phyloP scores from a whole-genome alignment of 2,888 invertebrate species.

The Tineola bisselliella region DNA sequence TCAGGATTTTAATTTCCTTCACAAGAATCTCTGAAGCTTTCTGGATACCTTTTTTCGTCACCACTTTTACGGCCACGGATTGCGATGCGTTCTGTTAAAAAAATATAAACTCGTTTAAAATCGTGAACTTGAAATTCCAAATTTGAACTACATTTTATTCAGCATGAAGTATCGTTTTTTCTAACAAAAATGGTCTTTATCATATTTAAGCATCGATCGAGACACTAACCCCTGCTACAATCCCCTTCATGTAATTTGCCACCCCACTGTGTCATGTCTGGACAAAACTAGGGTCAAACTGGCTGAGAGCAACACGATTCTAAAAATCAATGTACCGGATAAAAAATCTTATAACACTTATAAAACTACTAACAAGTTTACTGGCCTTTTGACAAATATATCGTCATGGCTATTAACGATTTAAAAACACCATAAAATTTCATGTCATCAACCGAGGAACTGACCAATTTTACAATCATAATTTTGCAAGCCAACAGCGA shows the following conservation, averaged over 20 bases:
- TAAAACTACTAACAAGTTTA: neutral
- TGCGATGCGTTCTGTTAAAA: constrained; percentile 78
- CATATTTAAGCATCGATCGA: no score
- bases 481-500: no score
- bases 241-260: neutral
- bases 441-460: no score
- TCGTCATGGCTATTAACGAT: constrained; percentile 5
- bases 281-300: neutral
- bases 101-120: neutral
- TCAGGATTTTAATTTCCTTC: constrained; percentile 98
- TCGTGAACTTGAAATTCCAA: no score
- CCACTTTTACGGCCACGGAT: constrained; percentile 96
- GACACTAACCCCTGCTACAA: neutral
- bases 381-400: constrained; percentile 8
- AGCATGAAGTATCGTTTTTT: no score
- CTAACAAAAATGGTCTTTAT: no score
- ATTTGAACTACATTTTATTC: no score
- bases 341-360: neutral
- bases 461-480: no score
- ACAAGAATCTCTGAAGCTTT: constrained; percentile 97
- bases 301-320: neutral
- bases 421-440: neutral
- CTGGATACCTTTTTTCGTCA: constrained; percentile 96
- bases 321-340: neutral
- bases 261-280: neutral